phyloP scores from a whole-genome alignment of 2,888 invertebrate genomes.

The Cybosia mesomella region DNA sequence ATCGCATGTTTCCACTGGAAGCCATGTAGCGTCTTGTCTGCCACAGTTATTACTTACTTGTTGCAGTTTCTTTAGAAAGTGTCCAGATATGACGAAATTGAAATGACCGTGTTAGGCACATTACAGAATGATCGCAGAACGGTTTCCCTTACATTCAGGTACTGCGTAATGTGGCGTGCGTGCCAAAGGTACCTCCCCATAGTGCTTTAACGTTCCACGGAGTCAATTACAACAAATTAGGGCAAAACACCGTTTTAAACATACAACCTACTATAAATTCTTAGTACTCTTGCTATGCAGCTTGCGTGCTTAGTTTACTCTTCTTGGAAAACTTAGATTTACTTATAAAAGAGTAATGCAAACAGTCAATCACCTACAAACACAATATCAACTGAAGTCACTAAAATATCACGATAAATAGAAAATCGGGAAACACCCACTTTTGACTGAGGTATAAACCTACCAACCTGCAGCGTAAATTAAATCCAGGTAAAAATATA shows the following conservation, averaged over 20 bases:
- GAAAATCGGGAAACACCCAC: neutral
- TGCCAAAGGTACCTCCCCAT: conserved; percentile 71
- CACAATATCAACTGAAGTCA: no score
- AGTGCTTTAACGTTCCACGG: conserved; percentile 54
- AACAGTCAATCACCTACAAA: neutral
- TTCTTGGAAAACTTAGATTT: conserved; percentile 28
- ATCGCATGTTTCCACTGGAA: conserved; percentile 85
- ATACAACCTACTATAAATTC: conserved; percentile 50
- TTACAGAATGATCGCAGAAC: conserved; percentile 73
- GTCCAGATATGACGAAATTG: conserved; percentile 82
- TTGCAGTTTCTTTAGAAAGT: conserved; percentile 85
- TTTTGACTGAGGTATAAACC: neutral
- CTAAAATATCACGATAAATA: neutral
- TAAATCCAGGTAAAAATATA: neutral
- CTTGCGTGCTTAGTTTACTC: conserved; percentile 36
- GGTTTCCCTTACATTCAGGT: conserved; percentile 70
- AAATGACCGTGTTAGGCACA: conserved; percentile 73
- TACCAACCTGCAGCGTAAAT: no score
- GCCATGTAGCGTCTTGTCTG: conserved; percentile 72
- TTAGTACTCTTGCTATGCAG: conserved; percentile 47
- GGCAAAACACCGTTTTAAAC: conserved; percentile 64
- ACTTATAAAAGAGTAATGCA: conserved; percentile 6
- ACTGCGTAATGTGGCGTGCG: conserved; percentile 79
- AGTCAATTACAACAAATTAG: conserved; percentile 68
- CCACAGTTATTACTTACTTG: conserved; percentile 70